phyloP scores from a whole-genome alignment of 1,140 invertebrate genomes.

The Platyscapa corneri region DNA sequence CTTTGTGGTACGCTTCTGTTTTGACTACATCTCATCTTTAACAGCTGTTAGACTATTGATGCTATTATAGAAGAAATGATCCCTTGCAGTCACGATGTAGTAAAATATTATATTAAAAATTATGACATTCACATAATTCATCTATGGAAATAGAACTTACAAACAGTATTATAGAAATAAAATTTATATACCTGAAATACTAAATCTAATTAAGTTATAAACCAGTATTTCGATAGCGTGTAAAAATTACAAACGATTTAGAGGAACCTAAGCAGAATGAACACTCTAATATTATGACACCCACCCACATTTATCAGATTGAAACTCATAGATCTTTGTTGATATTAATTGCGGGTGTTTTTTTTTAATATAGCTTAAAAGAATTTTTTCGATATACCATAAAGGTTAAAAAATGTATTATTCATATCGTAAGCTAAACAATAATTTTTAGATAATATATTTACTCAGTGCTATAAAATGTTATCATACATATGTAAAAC shows the following conservation, averaged over 20 bases:
- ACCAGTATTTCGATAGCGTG: background rate
- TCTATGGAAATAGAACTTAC: too few relatives aligned
- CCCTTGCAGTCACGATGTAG: too few relatives aligned
- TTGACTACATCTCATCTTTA: too few relatives aligned
- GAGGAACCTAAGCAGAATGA: slow-evolving; percentile 24
- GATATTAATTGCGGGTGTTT: slow-evolving; percentile 47
- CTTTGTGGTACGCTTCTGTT: too few relatives aligned
- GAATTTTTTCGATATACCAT: background rate
- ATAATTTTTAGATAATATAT: background rate
- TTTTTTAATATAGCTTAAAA: background rate
- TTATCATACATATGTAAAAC: background rate
- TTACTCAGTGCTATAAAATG: background rate
- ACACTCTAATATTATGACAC: slow-evolving; percentile 34
- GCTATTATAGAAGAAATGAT: too few relatives aligned
- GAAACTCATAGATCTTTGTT: slow-evolving; percentile 50
- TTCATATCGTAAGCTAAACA: background rate
- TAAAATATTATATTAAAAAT: too few relatives aligned
- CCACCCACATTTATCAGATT: slow-evolving; percentile 53
- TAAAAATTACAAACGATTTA: slow-evolving; percentile 23
- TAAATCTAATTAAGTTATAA: background rate
- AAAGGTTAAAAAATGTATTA: background rate
- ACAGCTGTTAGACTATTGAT: too few relatives aligned
- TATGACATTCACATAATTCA: too few relatives aligned
- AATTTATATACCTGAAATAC: background rate
- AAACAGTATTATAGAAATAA: too few relatives aligned